Conservation (phyloP, 1,140 invertebrate species). For the Gryllus bimaculatus region DNA sequence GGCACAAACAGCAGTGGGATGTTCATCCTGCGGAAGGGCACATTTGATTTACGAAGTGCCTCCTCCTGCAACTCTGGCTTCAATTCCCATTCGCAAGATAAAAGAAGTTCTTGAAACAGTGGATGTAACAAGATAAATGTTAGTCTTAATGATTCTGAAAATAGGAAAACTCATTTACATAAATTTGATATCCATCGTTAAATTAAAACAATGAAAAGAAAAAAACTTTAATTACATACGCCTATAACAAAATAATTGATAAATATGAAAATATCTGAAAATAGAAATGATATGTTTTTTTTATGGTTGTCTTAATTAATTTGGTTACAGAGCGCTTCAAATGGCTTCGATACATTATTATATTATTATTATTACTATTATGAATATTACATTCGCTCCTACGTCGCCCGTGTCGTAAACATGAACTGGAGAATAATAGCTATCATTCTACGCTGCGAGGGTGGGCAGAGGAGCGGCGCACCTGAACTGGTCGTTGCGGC, state of each 20-base stretch:
- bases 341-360: no score
- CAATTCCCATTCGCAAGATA: background rate
- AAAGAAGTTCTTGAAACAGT: background rate
- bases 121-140: background rate
- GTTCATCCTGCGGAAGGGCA: slow-evolving; percentile 25
- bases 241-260: no score
- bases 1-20: slow-evolving; percentile 56
- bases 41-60: background rate
- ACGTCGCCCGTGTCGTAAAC: no score
- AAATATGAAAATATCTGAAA: no score
- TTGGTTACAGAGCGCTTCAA: no score
- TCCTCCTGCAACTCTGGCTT: background rate
- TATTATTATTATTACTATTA: no score
- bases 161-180: background rate
- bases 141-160: background rate
- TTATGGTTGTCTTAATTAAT: no score
- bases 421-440: no score
- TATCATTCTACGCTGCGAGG: no score
- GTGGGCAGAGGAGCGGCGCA: slow-evolving; percentile 11
- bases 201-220: background rate
- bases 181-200: background rate
- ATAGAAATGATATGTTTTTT: no score
- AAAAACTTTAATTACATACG: no score
- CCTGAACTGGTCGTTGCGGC: slow-evolving; percentile 45
- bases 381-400: no score